phyloP scores from a whole-genome alignment of 64 coral and sea anemone species.

The Stylophora pistillata region DNA sequence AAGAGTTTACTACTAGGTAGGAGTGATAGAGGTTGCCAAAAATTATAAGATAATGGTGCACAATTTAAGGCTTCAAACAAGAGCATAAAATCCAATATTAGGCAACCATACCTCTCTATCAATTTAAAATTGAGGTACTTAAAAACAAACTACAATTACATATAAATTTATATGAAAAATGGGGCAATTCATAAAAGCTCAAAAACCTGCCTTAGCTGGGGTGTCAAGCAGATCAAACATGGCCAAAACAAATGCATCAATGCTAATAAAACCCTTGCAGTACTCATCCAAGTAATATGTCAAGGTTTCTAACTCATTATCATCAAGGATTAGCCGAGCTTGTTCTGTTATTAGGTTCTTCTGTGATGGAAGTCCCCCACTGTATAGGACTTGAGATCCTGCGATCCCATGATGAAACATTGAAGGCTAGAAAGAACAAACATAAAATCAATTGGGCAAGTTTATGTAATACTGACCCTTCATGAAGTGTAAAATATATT shows the following conservation, averaged over 20 bases:
- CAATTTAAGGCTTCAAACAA: too few relatives aligned
- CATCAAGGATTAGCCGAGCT: conserved; percentile 73
- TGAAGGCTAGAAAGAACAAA: conserved; percentile 22
- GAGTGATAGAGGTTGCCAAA: too few relatives aligned
- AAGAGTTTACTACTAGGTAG: too few relatives aligned
- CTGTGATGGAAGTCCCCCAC: conserved; percentile 72
- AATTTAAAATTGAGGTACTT: too few relatives aligned
- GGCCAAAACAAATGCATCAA: conserved; percentile 77
- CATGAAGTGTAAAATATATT: too few relatives aligned
- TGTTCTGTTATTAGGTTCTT: conserved; percentile 84
- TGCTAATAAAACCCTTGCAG: conserved; percentile 46
- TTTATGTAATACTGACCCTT: too few relatives aligned
- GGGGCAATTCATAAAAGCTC: not conserved
- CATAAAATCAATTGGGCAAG: too few relatives aligned
- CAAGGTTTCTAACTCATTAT: conserved; percentile 80
- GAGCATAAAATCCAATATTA: too few relatives aligned
- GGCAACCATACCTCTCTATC: too few relatives aligned
- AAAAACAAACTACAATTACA: not conserved
- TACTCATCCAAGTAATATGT: conserved; percentile 89
- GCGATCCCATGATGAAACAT: conserved; percentile 84
- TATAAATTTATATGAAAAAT: not conserved
- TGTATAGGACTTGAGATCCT: conserved; percentile 81
- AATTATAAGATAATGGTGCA: too few relatives aligned
- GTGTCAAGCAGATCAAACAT: conserved; percentile 89
- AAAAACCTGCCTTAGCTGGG: conserved; percentile 70